These are phyloP conservation scores for Ceuthmochares aereus DNA, from an alignment of 2,113 vertebrate species.

Conservation along the genomic window DNA sequence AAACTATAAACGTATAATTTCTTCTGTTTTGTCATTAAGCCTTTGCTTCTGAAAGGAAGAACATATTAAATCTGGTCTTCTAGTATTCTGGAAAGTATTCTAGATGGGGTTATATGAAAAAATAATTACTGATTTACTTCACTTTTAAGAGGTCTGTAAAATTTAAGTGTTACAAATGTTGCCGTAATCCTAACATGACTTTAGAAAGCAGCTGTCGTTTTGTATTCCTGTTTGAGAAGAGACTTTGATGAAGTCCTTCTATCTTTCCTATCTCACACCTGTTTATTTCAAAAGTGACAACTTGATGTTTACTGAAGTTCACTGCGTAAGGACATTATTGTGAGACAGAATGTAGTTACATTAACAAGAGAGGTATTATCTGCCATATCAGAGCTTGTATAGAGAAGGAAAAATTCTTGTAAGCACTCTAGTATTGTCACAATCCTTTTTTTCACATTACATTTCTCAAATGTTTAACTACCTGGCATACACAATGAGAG, in stretches of 20 bases:
- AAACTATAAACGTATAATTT: not conserved
- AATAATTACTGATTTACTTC: not conserved
- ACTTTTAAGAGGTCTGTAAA: not conserved
- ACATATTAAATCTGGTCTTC: not conserved
- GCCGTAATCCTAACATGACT: not conserved
- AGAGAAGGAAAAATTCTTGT: not conserved
- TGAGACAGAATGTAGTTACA: not conserved
- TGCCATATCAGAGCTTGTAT: not conserved
- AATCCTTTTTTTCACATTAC: not conserved
- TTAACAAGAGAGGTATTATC: not conserved
- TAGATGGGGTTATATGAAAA: not conserved
- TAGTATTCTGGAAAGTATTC: not conserved
- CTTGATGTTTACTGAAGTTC: not conserved
- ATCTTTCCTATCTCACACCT: not conserved
- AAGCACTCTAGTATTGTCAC: not conserved
- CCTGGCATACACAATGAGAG: not conserved
- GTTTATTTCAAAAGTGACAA: not conserved
- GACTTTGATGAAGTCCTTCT: not conserved
- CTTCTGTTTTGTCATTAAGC: not conserved
- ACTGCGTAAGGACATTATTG: not conserved
- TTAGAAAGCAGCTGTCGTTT: not conserved
- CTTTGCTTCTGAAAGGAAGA: not conserved
- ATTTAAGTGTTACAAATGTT: not conserved
- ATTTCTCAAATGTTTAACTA: not conserved
- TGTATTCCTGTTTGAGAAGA: not conserved